These are phyloP conservation scores for Drosophila neotestacea DNA, from an alignment of 2,888 invertebrate species.

Conservation along the genomic window DNA sequence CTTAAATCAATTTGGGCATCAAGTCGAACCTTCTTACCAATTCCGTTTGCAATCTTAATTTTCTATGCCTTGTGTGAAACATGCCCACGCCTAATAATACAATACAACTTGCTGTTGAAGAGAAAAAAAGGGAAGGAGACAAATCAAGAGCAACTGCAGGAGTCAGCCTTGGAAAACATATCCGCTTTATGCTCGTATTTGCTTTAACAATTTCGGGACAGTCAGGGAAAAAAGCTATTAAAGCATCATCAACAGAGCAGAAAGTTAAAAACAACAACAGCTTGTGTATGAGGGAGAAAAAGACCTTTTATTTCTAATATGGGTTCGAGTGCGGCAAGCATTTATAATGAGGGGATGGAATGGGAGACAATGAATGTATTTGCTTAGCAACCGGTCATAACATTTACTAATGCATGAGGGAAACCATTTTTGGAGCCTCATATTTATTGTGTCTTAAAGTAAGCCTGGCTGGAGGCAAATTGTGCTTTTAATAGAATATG, in stretches of 20 bases:
- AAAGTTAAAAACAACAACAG: constrained; percentile 7
- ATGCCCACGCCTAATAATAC: constrained; percentile 23
- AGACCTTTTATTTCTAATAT: constrained; percentile 1
- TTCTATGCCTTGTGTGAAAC: constrained; percentile 25
- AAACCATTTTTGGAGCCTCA: constrained; percentile 11
- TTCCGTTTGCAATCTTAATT: constrained; percentile 44
- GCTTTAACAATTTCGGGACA: constrained; percentile 49
- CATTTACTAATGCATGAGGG: constrained; percentile 45
- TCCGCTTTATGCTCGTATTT: constrained; percentile 33
- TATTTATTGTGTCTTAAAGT: constrained; percentile 8
- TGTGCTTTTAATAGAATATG: neutral
- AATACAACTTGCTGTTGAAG: constrained; percentile 4
- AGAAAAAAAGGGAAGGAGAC: neutral
- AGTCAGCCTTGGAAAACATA: constrained; percentile 44
- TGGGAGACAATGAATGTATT: constrained; percentile 40
- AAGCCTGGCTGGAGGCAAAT: neutral
- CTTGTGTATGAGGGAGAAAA: neutral
- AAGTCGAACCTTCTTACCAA: constrained; percentile 24
- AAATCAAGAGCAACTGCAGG: constrained; percentile 17
- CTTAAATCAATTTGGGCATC: constrained; percentile 65
- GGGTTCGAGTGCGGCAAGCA: constrained; percentile 32
- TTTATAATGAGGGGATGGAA: constrained; percentile 57
- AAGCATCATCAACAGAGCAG: constrained; percentile 29
- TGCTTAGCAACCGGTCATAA: constrained; percentile 56
- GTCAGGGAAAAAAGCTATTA: constrained; percentile 20